Evolutionary conservation across 2,888 invertebrate species (phyloP), one percentile per base, ranked within the genome.

Genomic region (Chesias legatella): DNA sequence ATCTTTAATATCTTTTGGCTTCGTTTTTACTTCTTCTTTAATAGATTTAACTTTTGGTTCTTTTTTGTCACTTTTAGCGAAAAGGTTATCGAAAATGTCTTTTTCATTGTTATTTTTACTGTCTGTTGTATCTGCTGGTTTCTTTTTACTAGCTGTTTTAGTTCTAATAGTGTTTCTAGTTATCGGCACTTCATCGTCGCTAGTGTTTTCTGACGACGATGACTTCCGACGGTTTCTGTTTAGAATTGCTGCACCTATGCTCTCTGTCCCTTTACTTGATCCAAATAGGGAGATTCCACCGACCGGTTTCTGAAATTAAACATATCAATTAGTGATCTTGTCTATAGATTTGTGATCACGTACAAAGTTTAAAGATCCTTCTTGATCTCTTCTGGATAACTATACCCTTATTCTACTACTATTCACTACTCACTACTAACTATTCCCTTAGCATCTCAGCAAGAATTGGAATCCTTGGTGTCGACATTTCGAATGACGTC

Each of bases 221-320:
- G 74, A 65, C 59, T 73, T 76, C n/a, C 63, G 63, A 48, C 58
- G 70, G 34, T 77, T 74, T 4, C 83, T 63, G 46, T 75, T 73
- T 48, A 83, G 68, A 35, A 85, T 81, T 42, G 84, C 83, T 0
- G 85, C 79, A 0, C 84, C 85, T 5, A 88, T 84, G 39, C 68
- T 83, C 10, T 80, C 80, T 0, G 82, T 56, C 6, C 75, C 76
- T 59, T 76, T 71, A 34, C 71, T 80, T 1, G 67, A 56, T 1
- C 90, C 91, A 53, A 92, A 90, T 25, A 92, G 66, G 6, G 91
- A 90, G 31, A 91, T 89, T 1, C 90, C 92, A 1, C 91, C 91
- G 3, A 88, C 61, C 4, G 91, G 91, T 82, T 91, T 91, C 92
- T 93, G 75, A 21, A 58, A 63, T 43, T 6, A 35, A 23, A 43